phyloP scores from a whole-genome alignment of 2,888 invertebrate species.

The Hemithea aestivaria region DNA sequence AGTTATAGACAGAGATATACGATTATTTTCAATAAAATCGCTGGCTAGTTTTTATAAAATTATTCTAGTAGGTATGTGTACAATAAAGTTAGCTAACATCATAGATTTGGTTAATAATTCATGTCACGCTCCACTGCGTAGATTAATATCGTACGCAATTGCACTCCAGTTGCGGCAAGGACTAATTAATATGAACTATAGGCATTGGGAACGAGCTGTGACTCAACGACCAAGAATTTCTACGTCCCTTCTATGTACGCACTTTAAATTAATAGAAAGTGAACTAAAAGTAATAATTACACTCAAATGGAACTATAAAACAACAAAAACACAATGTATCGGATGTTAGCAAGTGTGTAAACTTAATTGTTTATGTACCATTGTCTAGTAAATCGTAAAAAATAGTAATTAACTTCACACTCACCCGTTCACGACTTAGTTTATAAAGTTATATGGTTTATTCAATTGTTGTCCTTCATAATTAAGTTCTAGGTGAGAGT shows the following conservation, averaged over 20 bases:
- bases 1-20: too few species aligned
- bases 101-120: constrained; percentile 1
- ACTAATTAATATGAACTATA: constrained; percentile 45
- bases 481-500: background rate
- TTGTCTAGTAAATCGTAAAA: constrained; percentile 20
- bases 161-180: constrained; percentile 30
- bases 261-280: constrained; percentile 16
- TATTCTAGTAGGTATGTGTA: too few species aligned
- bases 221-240: constrained; percentile 50
- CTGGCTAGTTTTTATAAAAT: too few species aligned
- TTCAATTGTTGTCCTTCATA: constrained; percentile 11
- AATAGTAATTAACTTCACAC: constrained; percentile 1
- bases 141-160: constrained; percentile 18
- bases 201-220: constrained; percentile 36
- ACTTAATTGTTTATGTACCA: constrained; percentile 15
- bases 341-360: constrained; percentile 1
- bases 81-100: too few species aligned
- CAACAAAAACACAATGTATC: constrained; percentile 1
- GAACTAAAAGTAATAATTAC: background rate
- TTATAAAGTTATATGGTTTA: background rate
- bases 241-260: constrained; percentile 26
- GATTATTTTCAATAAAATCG: too few species aligned
- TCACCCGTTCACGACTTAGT: background rate
- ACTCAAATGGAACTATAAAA: background rate
- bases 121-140: background rate